phyloP scores from a whole-genome alignment of 2,797 vertebrate species.

The Valencia hispanica region DNA sequence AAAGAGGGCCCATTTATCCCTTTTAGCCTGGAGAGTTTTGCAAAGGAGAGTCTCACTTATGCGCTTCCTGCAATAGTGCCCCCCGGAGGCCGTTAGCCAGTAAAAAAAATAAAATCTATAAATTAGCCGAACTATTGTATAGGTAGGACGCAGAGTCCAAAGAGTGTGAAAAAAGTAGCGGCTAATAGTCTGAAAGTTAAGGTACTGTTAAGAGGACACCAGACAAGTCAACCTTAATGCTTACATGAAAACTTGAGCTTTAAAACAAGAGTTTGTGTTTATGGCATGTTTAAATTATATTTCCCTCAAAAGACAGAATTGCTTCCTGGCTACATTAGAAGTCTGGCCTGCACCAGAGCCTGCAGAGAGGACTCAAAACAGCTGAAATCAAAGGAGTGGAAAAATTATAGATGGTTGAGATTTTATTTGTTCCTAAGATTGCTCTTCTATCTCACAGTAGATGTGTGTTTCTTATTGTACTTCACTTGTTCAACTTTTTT shows the following conservation, averaged over 20 bases:
- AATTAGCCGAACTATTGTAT: no score
- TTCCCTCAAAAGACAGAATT: constrained; percentile 28
- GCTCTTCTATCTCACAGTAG: constrained; percentile 34
- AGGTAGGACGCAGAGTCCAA: no score
- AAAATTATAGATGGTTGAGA: constrained; percentile 32
- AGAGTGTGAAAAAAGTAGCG: no score
- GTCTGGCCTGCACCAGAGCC: constrained; percentile 51
- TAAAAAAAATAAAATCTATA: no score
- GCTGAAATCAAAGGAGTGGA: not conserved
- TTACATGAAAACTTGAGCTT: constrained; percentile 11
- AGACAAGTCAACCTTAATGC: not conserved
- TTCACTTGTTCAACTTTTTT: constrained; percentile 18
- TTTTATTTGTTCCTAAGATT: constrained; percentile 32
- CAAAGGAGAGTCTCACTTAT: no score
- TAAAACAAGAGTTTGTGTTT: constrained; percentile 22
- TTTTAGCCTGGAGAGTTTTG: no score
- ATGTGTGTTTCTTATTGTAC: constrained; percentile 16
- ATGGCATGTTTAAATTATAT: not conserved
- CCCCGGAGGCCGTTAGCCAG: no score
- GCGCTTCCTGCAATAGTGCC: no score
- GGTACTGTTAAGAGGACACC: no score
- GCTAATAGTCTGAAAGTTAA: no score
- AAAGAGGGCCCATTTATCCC: no score
- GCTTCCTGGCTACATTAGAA: constrained; percentile 50
- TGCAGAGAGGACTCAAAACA: not conserved